Evolutionary conservation across 1,140 invertebrate genomes (phyloP), one percentile per base, ranked within the genome.

Genomic region (Vanessa atalanta): DNA sequence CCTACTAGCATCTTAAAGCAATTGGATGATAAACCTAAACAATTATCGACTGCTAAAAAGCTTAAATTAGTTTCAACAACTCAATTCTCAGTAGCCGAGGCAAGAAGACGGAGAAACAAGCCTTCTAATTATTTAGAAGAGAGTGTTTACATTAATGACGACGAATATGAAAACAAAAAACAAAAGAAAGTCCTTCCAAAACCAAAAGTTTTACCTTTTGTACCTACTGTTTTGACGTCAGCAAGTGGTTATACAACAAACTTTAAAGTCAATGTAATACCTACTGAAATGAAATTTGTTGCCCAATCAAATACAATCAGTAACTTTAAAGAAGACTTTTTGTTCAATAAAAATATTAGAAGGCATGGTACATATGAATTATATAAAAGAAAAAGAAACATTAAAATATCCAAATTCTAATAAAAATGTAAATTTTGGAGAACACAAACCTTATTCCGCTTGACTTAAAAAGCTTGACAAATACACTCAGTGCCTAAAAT

Each of bases 91-190:
- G 85, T 92, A 16, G 82, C 88, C 86, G 82, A 89, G 74, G 72
- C 76, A 3, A 84, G 66, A 50, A 80, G 78, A 51, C 76, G 70
- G 12, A 87, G 73, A 69, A 88, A 78, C 60, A 92, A 90, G 75
- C 90, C 90, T 16, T 92, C 90, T 37, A 85, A 85, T 37, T 92
- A 87, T 78, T 75, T 92, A 47, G 90, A 92, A 86, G 85, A 92
- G 68, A 92, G 88, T 77, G 75, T 92, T 68, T 91, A 88, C 77
- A 16, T 92, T 15, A 85, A 89, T 73, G 83, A 88, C 16, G 77
- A 81, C 16, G 81, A 82, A 23, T 6, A 12, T 16, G 53, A 26
- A 60, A 63, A 31, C 55, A 77, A 20, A 85, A 87, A 87, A 74
- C 71, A 77, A 47, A 90, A 86, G 68, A 60, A 43, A 70, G 77